A percentile compares a stretch with the other conserved stretches of the same genome.
These are phyloP conservation scores for Xyliphius kryptos DNA, from an alignment of 2,113 vertebrate species.

Conservation along the genomic window DNA sequence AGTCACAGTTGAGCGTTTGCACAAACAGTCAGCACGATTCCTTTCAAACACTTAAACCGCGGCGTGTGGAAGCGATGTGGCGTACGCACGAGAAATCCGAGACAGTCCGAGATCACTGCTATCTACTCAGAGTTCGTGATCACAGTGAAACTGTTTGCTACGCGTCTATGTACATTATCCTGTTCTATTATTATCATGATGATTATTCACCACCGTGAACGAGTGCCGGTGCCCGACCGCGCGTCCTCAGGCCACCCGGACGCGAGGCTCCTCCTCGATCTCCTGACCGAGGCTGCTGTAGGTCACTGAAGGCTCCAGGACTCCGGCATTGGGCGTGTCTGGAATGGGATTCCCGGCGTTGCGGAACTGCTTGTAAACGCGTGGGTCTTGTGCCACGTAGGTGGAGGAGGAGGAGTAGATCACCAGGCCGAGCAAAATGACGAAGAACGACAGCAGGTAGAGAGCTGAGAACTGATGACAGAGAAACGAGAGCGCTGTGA, in stretches of 20 bases:
- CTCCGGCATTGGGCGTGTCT: slow-evolving; percentile 64
- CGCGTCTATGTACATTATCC: slow-evolving; percentile 67
- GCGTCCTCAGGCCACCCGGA: slow-evolving; percentile 70
- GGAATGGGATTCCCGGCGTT: slow-evolving; percentile 75
- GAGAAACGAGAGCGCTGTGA: slow-evolving; percentile 9
- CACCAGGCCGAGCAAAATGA: slow-evolving; percentile 83
- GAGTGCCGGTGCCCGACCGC: slow-evolving; percentile 37
- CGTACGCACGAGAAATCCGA: slow-evolving; percentile 42
- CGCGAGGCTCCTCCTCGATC: slow-evolving; percentile 77
- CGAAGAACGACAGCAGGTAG: slow-evolving; percentile 86
- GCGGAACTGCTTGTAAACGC: slow-evolving; percentile 93
- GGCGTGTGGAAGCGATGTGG: slow-evolving; percentile 22
- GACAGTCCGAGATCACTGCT: slow-evolving; percentile 44
- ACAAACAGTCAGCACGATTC: slow-evolving; percentile 46
- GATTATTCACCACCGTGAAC: slow-evolving; percentile 67
- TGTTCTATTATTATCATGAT: slow-evolving; percentile 35
- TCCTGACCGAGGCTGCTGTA: slow-evolving; percentile 87
- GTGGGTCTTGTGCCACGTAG: slow-evolving; percentile 86
- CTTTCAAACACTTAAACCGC: slow-evolving; percentile 44
- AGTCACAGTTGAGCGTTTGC: slow-evolving; percentile 41
- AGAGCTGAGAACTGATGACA: slow-evolving; percentile 84
- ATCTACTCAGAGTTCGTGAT: slow-evolving; percentile 51
- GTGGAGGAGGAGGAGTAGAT: slow-evolving; percentile 87
- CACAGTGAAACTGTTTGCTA: slow-evolving; percentile 60
- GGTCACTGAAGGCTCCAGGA: slow-evolving; percentile 83